Evolutionary conservation across 2,888 invertebrate species (phyloP).

Genomic region (Julus scanicus): DNA sequence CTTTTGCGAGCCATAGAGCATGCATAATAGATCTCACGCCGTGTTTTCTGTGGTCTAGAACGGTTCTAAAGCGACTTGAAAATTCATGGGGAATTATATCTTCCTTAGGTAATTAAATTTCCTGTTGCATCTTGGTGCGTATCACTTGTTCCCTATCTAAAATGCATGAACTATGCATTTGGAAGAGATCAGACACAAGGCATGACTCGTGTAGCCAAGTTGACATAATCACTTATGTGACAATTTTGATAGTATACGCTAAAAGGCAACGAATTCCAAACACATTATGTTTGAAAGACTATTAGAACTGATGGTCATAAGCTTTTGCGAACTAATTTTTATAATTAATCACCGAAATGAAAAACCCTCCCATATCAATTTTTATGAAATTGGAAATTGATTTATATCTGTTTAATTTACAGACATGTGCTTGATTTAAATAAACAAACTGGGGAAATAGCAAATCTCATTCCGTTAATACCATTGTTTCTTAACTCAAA

Average conservation of each 20-base stretch:
- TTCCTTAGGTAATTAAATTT: conserved; percentile 17
- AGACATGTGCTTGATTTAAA: no score
- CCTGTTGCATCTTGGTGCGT: background rate
- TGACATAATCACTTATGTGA: conserved; percentile 23
- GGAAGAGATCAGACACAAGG: background rate
- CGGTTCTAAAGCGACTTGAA: conserved; percentile 31
- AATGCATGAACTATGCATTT: background rate
- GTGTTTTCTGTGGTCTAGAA: background rate
- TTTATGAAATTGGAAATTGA: no score
- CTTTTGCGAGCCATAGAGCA: background rate
- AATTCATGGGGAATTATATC: background rate
- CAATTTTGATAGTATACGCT: background rate
- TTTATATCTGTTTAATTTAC: no score
- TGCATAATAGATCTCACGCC: conserved; percentile 2
- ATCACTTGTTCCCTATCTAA: background rate
- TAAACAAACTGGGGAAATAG: no score
- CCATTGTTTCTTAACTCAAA: no score
- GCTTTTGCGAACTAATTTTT: no score
- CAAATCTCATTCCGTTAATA: no score
- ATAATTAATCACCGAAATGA: no score
- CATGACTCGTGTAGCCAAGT: background rate
- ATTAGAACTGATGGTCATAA: no score
- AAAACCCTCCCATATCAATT: no score
- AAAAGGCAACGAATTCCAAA: background rate
- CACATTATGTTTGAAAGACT: background rate